phyloP scores from a whole-genome alignment of 2,888 invertebrate species.

The Dimorphilus gyrociliatus region DNA sequence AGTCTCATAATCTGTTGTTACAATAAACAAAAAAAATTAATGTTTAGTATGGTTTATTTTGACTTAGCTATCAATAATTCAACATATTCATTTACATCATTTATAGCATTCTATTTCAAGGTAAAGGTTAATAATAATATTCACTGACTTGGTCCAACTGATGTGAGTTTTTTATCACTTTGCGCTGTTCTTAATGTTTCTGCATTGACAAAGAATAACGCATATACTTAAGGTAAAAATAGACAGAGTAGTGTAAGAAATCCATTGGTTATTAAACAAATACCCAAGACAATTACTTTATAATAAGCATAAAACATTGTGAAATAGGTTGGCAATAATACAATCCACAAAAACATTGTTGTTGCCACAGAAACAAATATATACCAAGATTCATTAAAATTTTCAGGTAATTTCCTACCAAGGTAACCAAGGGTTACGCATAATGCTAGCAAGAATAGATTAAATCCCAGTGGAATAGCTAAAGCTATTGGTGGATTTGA shows the following conservation, averaged over 20 bases:
- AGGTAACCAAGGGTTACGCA: constrained; percentile 2
- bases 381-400: constrained; percentile 5
- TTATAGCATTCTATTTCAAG: too few relatives aligned
- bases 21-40: too few relatives aligned
- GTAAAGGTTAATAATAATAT: too few relatives aligned
- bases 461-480: constrained; percentile 2
- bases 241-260: constrained; percentile 3
- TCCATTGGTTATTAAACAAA: constrained; percentile 2
- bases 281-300: constrained; percentile 1
- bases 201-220: too few relatives aligned
- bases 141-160: too few relatives aligned
- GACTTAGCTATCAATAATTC: too few relatives aligned
- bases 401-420: constrained; percentile 4
- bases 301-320: constrained; percentile 3
- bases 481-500: constrained; percentile 1
- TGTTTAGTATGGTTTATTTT: too few relatives aligned
- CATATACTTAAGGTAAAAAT: constrained; percentile 3
- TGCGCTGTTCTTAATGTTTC: too few relatives aligned
- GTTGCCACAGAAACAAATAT: constrained; percentile 5
- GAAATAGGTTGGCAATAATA: constrained; percentile 4
- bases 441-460: constrained; percentile 2
- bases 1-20: too few relatives aligned
- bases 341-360: constrained; percentile 5
- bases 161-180: too few relatives aligned
- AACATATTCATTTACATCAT: too few relatives aligned